These are phyloP conservation scores for Mizuhopecten yessoensis DNA, from an alignment of 1,140 invertebrate species.

Conservation along the genomic window DNA sequence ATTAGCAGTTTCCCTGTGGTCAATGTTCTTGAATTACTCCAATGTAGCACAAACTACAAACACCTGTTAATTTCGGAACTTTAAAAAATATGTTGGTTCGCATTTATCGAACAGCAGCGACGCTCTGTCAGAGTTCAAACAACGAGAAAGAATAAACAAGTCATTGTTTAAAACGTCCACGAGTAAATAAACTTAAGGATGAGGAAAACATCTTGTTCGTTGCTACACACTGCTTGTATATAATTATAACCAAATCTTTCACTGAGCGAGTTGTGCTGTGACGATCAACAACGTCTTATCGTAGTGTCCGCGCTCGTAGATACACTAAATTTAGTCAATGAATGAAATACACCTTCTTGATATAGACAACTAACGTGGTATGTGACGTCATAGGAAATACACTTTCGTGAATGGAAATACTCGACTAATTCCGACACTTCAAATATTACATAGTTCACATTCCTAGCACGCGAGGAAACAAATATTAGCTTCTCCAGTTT, in stretches of 20 bases:
- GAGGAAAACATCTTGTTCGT: background rate
- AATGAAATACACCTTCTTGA: slow-evolving; percentile 15
- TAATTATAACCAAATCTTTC: background rate
- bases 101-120: no score
- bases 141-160: background rate
- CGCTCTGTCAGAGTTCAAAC: background rate
- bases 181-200: background rate
- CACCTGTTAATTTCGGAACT: background rate
- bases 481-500: background rate
- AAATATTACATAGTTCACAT: background rate
- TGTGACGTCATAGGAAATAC: background rate
- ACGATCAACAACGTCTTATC: background rate
- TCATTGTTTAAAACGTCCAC: background rate
- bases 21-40: background rate
- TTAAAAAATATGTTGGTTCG: no score
- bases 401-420: slow-evolving; percentile 34
- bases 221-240: background rate
- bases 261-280: background rate
- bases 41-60: background rate
- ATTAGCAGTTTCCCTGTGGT: background rate
- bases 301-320: background rate
- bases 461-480: background rate
- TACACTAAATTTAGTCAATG: slow-evolving; percentile 29
- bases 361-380: background rate
- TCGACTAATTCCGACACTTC: slow-evolving; percentile 16